Evolutionary conservation across 2,113 vertebrate species (phyloP), one percentile per base, ranked within the genome.

Genomic region (Mustelus asterias): DNA sequence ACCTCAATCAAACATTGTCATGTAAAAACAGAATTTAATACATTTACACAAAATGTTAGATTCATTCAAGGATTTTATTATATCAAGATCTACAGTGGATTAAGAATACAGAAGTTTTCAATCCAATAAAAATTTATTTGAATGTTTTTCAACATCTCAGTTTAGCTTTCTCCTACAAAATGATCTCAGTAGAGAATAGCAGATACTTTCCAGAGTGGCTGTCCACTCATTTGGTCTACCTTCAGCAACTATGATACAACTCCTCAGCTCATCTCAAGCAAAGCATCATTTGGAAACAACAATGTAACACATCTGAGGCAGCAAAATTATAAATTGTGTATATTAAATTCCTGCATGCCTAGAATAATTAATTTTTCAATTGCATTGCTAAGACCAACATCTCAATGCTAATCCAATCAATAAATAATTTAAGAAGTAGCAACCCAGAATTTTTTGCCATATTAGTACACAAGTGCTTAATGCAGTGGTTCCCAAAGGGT

Each of bases 101-200:
- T 85, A 37, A 44, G 83, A 44, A 22, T 44, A 44, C 83, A 7
- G 3, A 3, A 83, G 22, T n/a, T n/a, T 41, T n/a, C 80, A 41
- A 33, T 85, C 18, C 1, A 44, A 44, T 44, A 7, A 37, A 37
- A 60, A 58, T 13, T 54, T 90, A 67, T 96, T 96, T 54, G 58
- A 7, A 22, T 18, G 10, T 37, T 89, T 48, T 54, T 13, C 13
- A 13, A 63, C 13, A 63, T 89, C 20, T 54, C 86, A 24, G 4
- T 90, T 58, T 29, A 58, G 86, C 26, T 24, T 90, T 37, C 26
- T 90, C 86, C 44, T 90, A 10, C 86, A 58, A 90, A 58, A 24
- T 90, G 48, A 97, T 97, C 96, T 96, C 97, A 97, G 97, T 97
- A 97, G 96, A 96, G 97, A 96, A 97, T 96, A 10, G 97, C 6